Evolutionary conservation across 1,140 invertebrate species (phyloP), one percentile per base, ranked within the genome.

Genomic region (Euborellia annulipes): DNA sequence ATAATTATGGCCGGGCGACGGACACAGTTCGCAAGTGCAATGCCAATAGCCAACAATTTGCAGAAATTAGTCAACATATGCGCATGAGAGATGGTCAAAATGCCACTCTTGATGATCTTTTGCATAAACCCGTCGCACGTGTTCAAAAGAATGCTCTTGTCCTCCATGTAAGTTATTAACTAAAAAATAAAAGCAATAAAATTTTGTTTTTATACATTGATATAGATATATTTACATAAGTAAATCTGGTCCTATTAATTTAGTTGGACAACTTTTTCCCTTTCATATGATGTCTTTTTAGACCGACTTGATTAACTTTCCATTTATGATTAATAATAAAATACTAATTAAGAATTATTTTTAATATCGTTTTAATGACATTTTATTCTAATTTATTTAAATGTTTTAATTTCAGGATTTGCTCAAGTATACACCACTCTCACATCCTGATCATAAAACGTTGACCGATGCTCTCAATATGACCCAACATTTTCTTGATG

Each of bases 141-240:
- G 80, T 94, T 17, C 91, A 95, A 64, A 91, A 92, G 58, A 93
- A 93, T 63, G 85, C 87, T 16, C 65, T 93, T 37, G 88, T 92
- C 17, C 66, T 92, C 55, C 79, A 89, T 58, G 74, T 77, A 66
- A 66, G 63, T 65, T 47, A 23, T 30, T 23, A n/a, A n/a, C n/a
- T n/a, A n/a, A n/a, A n/a, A n/a, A n/a, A n/a, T n/a, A n/a, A n/a
- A n/a, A n/a, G n/a, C n/a, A n/a, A n/a, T n/a, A n/a, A n/a, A n/a
- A n/a, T n/a, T n/a, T n/a, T n/a, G n/a, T n/a, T n/a, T n/a, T n/a
- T n/a, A n/a, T n/a, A n/a, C n/a, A n/a, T n/a, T n/a, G n/a, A n/a
- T n/a, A n/a, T n/a, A n/a, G n/a, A n/a, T n/a, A n/a, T n/a, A n/a
- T n/a, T n/a, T n/a, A n/a, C n/a, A n/a, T n/a, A n/a, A n/a, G n/a